Evolutionary conservation across 2,888 invertebrate species (phyloP).

Genomic region (Omphaloscelis lunosa): DNA sequence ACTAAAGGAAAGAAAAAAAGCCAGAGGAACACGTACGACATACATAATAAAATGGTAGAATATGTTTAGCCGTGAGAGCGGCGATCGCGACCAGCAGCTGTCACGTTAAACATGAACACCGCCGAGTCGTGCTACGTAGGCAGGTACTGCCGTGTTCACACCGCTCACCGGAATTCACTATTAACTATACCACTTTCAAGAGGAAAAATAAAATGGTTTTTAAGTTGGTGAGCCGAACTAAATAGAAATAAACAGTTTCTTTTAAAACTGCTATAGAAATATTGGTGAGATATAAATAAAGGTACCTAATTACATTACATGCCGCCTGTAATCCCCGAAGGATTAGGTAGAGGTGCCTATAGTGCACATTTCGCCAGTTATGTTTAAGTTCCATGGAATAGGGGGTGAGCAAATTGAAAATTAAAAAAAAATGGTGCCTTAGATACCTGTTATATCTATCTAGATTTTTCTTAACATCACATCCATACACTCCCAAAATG

Average conservation of each 20-base stretch:
- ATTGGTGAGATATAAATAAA: neutral
- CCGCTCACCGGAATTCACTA: conserved; percentile 30
- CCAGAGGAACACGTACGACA: conserved; percentile 41
- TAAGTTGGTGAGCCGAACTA: neutral
- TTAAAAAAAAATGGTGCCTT: no score
- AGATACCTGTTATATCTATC: no score
- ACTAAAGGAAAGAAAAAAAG: conserved; percentile 24
- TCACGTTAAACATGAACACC: conserved; percentile 43
- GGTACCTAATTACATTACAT: neutral
- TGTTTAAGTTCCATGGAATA: no score
- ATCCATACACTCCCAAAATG: neutral
- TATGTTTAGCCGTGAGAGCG: conserved; percentile 56
- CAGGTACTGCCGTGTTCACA: conserved; percentile 20
- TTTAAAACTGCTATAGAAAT: neutral
- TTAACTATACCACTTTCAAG: conserved; percentile 30
- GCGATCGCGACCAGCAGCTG: conserved; percentile 44
- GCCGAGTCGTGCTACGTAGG: conserved; percentile 12
- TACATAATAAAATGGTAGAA: conserved; percentile 54
- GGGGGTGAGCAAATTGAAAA: no score
- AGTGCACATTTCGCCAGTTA: no score
- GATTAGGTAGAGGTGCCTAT: no score
- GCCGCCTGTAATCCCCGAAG: no score
- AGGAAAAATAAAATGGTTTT: conserved; percentile 32
- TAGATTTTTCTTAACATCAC: no score
- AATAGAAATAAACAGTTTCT: no score